A percentile compares a stretch with the other conserved stretches of the same genome.
phyloP scores from a whole-genome alignment of 2,113 vertebrate genomes.

The Trogon melanurus region DNA sequence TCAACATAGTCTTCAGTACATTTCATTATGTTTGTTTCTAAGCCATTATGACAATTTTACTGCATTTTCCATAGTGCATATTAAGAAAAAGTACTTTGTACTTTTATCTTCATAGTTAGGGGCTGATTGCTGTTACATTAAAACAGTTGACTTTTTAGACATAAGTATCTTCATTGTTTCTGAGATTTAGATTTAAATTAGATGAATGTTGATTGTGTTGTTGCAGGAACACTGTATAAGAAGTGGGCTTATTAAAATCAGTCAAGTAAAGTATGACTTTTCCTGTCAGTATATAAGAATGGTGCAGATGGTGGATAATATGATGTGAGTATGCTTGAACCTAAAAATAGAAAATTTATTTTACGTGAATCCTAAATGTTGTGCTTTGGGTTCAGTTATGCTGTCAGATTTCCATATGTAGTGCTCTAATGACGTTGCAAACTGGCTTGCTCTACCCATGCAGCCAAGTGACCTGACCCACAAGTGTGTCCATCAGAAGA shows the following conservation, averaged over 20 bases:
- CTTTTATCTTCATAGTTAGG: not conserved
- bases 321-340: slow-evolving; percentile 71
- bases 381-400: not conserved
- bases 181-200: not conserved
- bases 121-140: not conserved
- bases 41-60: not conserved
- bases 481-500: not conserved
- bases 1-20: not conserved
- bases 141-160: not conserved
- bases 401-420: not conserved
- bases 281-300: slow-evolving; percentile 77
- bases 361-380: not conserved
- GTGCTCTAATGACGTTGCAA: not conserved
- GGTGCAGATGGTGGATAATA: slow-evolving; percentile 30
- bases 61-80: not conserved
- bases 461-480: not conserved
- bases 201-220: not conserved
- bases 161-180: not conserved
- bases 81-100: not conserved
- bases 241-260: slow-evolving; percentile 82
- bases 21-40: not conserved
- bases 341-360: not conserved
- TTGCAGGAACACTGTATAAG: slow-evolving; percentile 79
- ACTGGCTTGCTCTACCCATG: not conserved
- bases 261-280: slow-evolving; percentile 74